Evolutionary conservation across 2,797 vertebrate species (phyloP).

Genomic region (Coreius guichenoti): DNA sequence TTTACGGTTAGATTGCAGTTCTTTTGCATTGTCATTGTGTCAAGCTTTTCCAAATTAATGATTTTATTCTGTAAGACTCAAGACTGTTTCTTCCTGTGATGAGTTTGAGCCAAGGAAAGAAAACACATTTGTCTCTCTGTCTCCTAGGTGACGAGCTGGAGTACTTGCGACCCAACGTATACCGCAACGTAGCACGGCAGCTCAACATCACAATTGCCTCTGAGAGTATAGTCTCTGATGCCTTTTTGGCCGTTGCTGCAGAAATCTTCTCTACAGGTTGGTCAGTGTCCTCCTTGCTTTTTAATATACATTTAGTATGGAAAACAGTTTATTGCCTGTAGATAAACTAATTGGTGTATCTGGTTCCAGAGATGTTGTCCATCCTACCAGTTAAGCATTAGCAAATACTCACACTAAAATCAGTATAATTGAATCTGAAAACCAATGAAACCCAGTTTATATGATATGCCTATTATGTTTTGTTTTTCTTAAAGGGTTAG

Average conservation of each 20-base stretch:
- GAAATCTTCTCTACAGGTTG: slow-evolving; percentile 97
- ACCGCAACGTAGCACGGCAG: slow-evolving; percentile 91
- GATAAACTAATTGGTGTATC: background rate
- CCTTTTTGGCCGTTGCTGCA: slow-evolving; percentile 91
- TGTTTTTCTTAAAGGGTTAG: background rate
- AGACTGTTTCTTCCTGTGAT: background rate
- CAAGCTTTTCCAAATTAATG: background rate
- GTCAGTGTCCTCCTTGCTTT: background rate
- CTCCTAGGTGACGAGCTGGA: slow-evolving; percentile 91
- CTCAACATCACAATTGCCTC: slow-evolving; percentile 92
- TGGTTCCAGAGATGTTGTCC: slow-evolving; percentile 2
- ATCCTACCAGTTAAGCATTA: slow-evolving; percentile 7
- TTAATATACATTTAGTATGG: background rate
- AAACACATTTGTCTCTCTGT: slow-evolving; percentile 45
- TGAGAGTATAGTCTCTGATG: slow-evolving; percentile 89
- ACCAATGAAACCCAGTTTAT: background rate
- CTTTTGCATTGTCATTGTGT: background rate
- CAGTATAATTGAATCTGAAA: background rate
- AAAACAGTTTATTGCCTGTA: background rate
- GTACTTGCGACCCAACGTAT: slow-evolving; percentile 91
- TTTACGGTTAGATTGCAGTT: background rate
- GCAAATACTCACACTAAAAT: background rate
- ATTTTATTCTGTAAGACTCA: background rate
- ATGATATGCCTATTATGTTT: background rate
- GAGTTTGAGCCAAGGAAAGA: background rate